Evolutionary conservation across 2,113 vertebrate genomes (phyloP).

Genomic region (Scartelaos histophorus): DNA sequence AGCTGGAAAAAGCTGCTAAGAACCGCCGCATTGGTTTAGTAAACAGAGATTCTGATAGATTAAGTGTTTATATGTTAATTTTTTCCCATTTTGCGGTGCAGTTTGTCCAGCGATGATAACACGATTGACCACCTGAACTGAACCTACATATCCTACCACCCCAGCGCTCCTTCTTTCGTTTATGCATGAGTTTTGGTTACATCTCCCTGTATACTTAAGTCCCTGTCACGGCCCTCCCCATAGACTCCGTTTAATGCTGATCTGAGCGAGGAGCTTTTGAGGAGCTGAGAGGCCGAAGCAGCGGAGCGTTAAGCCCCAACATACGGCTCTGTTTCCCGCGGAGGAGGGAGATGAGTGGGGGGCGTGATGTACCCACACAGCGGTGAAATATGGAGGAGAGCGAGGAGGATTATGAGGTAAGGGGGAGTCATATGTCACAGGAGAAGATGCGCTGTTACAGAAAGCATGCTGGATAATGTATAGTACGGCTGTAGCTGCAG

Average conservation of each 20-base stretch:
- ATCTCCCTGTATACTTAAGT: background rate
- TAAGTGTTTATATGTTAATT: too few relatives aligned
- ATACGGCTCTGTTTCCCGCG: slow-evolving; percentile 71
- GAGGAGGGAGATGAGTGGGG: slow-evolving; percentile 38
- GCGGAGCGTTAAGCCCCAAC: slow-evolving; percentile 63
- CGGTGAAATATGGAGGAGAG: slow-evolving; percentile 63
- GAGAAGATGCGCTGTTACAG: background rate
- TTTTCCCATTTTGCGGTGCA: too few relatives aligned
- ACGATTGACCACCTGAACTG: too few relatives aligned
- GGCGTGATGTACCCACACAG: slow-evolving; percentile 59
- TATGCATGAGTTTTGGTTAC: background rate
- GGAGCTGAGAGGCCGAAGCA: slow-evolving; percentile 52
- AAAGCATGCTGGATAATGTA: background rate
- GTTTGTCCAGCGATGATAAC: too few relatives aligned
- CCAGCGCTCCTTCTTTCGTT: background rate
- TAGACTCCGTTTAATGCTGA: slow-evolving; percentile 49
- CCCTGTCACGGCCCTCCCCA: slow-evolving; percentile 33
- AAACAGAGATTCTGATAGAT: too few relatives aligned
- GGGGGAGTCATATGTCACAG: slow-evolving; percentile 1
- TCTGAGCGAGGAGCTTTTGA: slow-evolving; percentile 49
- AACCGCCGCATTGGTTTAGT: too few relatives aligned
- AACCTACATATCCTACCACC: too few relatives aligned
- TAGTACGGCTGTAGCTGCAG: background rate
- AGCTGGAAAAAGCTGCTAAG: too few relatives aligned
- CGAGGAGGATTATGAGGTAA: background rate